Percentiles rank a stretch among this genome's conserved stretches.
Evolutionary conservation across 2,113 vertebrate genomes (phyloP).

Genomic region (Morone saxatilis): DNA sequence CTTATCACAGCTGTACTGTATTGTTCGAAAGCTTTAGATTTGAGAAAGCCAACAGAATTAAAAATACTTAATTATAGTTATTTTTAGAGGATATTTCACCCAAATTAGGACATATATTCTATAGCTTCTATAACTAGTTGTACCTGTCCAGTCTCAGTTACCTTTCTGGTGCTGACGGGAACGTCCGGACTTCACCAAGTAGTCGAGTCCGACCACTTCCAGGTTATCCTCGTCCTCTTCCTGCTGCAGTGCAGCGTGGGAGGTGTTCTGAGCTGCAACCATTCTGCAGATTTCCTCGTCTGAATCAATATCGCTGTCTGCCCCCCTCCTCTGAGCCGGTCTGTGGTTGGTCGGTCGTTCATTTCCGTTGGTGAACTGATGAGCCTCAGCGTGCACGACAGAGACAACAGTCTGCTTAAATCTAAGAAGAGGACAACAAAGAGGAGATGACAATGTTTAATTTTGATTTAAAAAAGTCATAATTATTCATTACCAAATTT

Average conservation of each 20-base stretch:
- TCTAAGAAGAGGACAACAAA: conserved; percentile 27
- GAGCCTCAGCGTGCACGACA: neutral
- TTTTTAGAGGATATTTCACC: too few relatives aligned
- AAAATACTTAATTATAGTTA: too few relatives aligned
- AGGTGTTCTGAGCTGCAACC: conserved; percentile 70
- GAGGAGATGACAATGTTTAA: neutral
- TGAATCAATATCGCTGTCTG: conserved; percentile 82
- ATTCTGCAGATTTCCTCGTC: conserved; percentile 87
- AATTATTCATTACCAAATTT: too few relatives aligned
- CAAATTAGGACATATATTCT: too few relatives aligned
- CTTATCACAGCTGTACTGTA: too few relatives aligned
- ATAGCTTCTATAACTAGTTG: too few relatives aligned
- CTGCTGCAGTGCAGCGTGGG: conserved; percentile 45
- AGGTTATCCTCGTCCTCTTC: conserved; percentile 71
- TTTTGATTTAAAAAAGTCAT: too few relatives aligned
- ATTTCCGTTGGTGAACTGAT: conserved; percentile 24
- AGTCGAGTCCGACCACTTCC: conserved; percentile 89
- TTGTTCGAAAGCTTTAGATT: too few relatives aligned
- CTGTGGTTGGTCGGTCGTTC: neutral
- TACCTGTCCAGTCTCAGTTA: neutral
- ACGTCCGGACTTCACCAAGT: conserved; percentile 75
- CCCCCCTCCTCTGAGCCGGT: neutral
- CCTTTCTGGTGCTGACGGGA: conserved; percentile 64
- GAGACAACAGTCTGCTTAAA: neutral
- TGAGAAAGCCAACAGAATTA: too few relatives aligned